Base-by-base conservation (phyloP, 2,888 invertebrate species). In the Osedax fenrisi region DNA sequence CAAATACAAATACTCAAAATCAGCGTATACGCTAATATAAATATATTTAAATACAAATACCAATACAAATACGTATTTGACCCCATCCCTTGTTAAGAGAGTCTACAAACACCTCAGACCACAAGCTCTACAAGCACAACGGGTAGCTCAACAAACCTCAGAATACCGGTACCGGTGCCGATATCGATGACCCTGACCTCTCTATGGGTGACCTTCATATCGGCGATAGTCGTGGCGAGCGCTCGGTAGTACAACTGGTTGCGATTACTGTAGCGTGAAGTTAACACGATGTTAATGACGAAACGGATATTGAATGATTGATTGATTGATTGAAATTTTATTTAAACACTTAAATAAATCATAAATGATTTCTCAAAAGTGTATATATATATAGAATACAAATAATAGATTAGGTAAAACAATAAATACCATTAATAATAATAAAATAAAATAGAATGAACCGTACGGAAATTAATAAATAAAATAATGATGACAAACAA, bases 51-150 rank as follows among this genome's bases (percentile, higher is more conserved):
- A n/a, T n/a, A n/a, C n/a, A n/a, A n/a, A n/a, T n/a, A n/a, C n/a
- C n/a, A n/a, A n/a, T n/a, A n/a, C n/a, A n/a, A n/a, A n/a, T n/a
- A n/a, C n/a, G n/a, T n/a, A n/a, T n/a, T n/a, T n/a, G n/a, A n/a
- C n/a, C n/a, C n/a, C n/a, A n/a, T n/a, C n/a, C n/a, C n/a, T n/a
- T n/a, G n/a, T n/a, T n/a, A n/a, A n/a, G n/a, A n/a, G n/a, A n/a
- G 41, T 41, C 41, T 10, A 41, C 41, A 41, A 41, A 41, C 5
- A 83, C 86, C 86, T 89, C 27, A 92, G 84, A 24, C 92, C 82
- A 0, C 91, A 91, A 76, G 90, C 90, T 0, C 92, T 92, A 59
- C 90, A 87, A 0, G 91, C 92, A 78, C 92, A 87, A 81, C 92
- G 91, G 56, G 91, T 83, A 21, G 91, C 88, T 77, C 84, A n/a